These are phyloP conservation scores for Ichneumoninae sp. DNA, from an alignment of 2,888 invertebrate species.

Conservation along the genomic window DNA sequence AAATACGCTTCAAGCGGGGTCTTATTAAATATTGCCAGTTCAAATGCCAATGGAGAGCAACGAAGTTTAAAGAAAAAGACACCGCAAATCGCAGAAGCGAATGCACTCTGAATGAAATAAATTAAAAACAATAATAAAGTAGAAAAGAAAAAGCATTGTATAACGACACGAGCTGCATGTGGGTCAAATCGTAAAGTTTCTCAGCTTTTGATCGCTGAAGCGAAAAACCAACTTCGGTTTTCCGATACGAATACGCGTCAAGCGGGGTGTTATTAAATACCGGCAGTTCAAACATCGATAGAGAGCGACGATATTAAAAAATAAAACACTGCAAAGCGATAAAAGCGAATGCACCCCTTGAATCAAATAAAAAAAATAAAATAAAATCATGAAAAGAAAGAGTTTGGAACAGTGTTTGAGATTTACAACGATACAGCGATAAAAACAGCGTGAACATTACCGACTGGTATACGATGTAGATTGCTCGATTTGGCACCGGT, in stretches of 20 bases:
- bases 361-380: background rate
- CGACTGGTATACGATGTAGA: conserved; percentile 21
- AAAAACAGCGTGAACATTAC: conserved; percentile 27
- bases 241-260: background rate
- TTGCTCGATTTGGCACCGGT: conserved; percentile 47
- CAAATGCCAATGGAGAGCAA: background rate
- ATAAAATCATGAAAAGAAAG: background rate
- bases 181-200: background rate
- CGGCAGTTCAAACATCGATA: background rate
- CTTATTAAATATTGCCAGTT: background rate
- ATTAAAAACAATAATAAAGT: too few species aligned
- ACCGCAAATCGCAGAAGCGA: background rate
- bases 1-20: background rate
- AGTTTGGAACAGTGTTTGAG: background rate
- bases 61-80: too few species aligned
- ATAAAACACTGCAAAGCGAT: background rate
- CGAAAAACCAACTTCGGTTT: background rate
- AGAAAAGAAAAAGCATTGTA: too few species aligned
- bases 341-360: background rate
- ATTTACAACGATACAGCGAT: conserved; percentile 19
- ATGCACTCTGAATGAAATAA: background rate
- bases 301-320: background rate
- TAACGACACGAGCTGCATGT: too few species aligned
- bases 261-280: background rate
- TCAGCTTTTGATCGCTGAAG: background rate